These are phyloP conservation scores for Holcopasites calliopsidis DNA, from an alignment of 1,140 invertebrate species.

Conservation along the genomic window DNA sequence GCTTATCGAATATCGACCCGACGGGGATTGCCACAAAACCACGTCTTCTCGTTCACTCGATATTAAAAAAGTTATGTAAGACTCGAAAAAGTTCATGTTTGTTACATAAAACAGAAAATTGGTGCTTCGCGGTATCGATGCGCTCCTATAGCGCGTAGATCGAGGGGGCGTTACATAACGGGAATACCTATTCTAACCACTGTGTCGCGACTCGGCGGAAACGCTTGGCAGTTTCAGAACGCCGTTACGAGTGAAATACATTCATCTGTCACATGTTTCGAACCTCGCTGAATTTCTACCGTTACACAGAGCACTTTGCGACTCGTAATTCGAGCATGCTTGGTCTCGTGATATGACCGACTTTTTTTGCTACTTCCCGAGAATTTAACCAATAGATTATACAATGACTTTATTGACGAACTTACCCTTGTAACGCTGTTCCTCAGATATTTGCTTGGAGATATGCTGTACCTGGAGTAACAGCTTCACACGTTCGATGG, in stretches of 20 bases:
- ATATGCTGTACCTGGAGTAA: constrained; percentile 94
- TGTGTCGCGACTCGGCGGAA: not conserved
- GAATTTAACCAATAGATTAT: not conserved
- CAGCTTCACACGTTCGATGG: constrained; percentile 95
- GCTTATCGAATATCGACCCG: constrained; percentile 75
- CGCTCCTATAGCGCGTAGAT: not conserved
- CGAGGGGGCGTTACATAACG: constrained; percentile 63
- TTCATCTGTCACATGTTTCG: constrained; percentile 53
- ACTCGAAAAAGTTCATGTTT: constrained; percentile 44
- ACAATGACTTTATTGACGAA: constrained; percentile 8
- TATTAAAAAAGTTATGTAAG: constrained; percentile 60
- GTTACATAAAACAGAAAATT: constrained; percentile 65
- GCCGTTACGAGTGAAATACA: constrained; percentile 35
- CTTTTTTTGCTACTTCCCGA: not conserved
- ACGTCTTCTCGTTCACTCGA: constrained; percentile 13
- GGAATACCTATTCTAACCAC: constrained; percentile 26
- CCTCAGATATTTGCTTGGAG: constrained; percentile 89
- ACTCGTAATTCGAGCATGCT: not conserved
- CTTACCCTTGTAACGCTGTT: constrained; percentile 91
- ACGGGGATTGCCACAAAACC: constrained; percentile 32
- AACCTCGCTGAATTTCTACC: not conserved
- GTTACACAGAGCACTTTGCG: not conserved
- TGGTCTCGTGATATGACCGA: not conserved
- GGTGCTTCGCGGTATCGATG: not conserved
- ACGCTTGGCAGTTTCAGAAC: constrained; percentile 16